Evolutionary conservation across 2,113 vertebrate genomes (phyloP).

Genomic region (Panthera tigris): DNA sequence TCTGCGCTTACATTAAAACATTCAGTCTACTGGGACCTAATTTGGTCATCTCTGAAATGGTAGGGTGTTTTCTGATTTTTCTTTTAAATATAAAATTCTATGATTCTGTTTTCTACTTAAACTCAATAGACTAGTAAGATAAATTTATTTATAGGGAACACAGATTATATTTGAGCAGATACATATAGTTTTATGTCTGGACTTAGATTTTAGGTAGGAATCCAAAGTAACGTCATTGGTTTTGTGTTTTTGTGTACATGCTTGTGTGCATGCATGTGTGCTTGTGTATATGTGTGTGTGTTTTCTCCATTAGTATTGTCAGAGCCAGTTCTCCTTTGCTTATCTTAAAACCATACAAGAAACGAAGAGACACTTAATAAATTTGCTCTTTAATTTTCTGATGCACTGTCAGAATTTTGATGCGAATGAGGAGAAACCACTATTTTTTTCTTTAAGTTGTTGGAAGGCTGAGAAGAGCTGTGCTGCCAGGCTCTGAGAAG

Average conservation of each 20-base stretch:
- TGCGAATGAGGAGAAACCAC: not conserved
- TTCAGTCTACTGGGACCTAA: not conserved
- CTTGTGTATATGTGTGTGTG: not conserved
- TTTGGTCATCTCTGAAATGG: not conserved
- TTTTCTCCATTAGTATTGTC: not conserved
- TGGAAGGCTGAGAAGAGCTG: not conserved
- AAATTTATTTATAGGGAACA: not conserved
- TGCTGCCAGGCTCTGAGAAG: not conserved
- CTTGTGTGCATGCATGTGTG: not conserved
- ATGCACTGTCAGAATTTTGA: not conserved
- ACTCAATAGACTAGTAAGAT: not conserved
- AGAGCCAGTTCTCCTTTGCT: not conserved
- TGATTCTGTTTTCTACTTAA: not conserved
- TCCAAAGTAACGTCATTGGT: not conserved
- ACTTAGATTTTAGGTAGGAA: not conserved
- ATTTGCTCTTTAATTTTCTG: not conserved
- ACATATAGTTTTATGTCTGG: not conserved
- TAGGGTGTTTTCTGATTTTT: not conserved
- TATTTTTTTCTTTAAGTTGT: not conserved
- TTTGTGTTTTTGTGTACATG: not conserved
- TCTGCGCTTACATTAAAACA: not conserved
- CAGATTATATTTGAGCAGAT: not conserved
- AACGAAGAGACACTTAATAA: not conserved
- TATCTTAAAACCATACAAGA: not conserved
- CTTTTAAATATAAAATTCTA: not conserved